Conservation (phyloP, 2,113 vertebrate species). For the Siniperca chuatsi region DNA sequence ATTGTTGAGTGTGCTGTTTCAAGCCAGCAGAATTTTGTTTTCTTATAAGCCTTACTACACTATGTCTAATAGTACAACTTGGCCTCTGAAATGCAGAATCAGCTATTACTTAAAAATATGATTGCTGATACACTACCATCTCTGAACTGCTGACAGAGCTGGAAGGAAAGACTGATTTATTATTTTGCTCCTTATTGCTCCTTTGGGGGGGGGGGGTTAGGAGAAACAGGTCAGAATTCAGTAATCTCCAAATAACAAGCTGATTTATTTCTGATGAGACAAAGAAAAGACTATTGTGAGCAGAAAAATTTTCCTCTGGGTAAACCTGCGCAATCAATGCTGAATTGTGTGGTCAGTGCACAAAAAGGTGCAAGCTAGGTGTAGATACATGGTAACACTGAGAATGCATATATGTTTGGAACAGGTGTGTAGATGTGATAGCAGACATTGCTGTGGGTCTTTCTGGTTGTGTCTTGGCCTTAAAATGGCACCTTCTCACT, state of each 20-base stretch:
- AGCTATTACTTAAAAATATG: conserved; percentile 39
- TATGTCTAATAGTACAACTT: conserved; percentile 13
- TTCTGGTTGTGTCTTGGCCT: neutral
- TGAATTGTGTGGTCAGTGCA: conserved; percentile 11
- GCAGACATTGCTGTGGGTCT: neutral
- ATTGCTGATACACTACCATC: conserved; percentile 5
- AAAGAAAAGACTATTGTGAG: no score
- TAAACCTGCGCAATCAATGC: conserved; percentile 20
- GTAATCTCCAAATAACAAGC: no score
- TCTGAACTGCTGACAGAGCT: conserved; percentile 24
- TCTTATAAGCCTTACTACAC: neutral
- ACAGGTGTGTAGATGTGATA: neutral
- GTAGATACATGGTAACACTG: neutral
- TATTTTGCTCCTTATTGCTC: no score
- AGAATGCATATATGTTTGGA: neutral
- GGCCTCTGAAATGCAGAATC: conserved; percentile 42
- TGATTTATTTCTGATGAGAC: no score
- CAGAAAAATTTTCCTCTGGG: neutral
- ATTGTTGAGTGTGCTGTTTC: conserved; percentile 37
- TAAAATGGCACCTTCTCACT: neutral
- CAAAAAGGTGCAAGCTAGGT: neutral
- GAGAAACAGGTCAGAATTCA: no score
- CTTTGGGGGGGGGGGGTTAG: no score
- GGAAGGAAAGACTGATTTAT: neutral
- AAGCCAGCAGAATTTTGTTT: conserved; percentile 8